These are phyloP conservation scores for Brachyptera risi DNA, from an alignment of 2,888 invertebrate genomes.

Conservation along the genomic window DNA sequence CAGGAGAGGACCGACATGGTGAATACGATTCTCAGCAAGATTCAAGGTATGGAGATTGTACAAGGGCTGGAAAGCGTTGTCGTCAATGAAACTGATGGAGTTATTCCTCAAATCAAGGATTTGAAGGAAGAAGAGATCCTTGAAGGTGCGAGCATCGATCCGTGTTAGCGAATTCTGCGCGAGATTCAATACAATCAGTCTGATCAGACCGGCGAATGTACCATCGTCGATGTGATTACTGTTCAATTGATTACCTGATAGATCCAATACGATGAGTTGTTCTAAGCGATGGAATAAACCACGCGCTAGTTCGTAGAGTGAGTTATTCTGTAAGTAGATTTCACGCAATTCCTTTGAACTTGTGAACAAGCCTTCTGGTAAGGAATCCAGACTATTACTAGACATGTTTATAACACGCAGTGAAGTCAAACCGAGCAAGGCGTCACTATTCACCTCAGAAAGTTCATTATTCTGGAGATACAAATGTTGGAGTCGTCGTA, in stretches of 20 bases:
- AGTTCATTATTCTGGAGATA: slow-evolving; percentile 81
- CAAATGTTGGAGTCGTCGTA: slow-evolving; percentile 74
- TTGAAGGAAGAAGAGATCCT: slow-evolving; percentile 81
- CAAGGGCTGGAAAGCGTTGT: slow-evolving; percentile 80
- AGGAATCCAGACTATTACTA: slow-evolving; percentile 72
- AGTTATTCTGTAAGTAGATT: slow-evolving; percentile 80
- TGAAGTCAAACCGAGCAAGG: slow-evolving; percentile 72
- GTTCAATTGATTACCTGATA: slow-evolving; percentile 79
- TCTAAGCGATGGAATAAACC: slow-evolving; percentile 80
- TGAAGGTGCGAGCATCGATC: slow-evolving; percentile 79
- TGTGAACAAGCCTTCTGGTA: slow-evolving; percentile 79
- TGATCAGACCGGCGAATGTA: slow-evolving; percentile 79
- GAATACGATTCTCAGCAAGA: slow-evolving; percentile 80
- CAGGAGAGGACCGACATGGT: slow-evolving; percentile 72
- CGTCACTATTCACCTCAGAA: slow-evolving; percentile 70
- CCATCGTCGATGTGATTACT: slow-evolving; percentile 81
- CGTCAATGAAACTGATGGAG: slow-evolving; percentile 82
- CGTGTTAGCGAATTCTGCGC: slow-evolving; percentile 82
- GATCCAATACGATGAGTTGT: slow-evolving; percentile 76
- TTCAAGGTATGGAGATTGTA: slow-evolving; percentile 88
- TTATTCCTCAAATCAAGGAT: slow-evolving; percentile 82
- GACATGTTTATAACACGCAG: slow-evolving; percentile 81
- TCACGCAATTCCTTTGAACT: slow-evolving; percentile 77
- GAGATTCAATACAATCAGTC: slow-evolving; percentile 78
- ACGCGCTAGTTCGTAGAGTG: slow-evolving; percentile 74